phyloP scores from a whole-genome alignment of 1,140 invertebrate genomes.

The Drosophila eugracilis region DNA sequence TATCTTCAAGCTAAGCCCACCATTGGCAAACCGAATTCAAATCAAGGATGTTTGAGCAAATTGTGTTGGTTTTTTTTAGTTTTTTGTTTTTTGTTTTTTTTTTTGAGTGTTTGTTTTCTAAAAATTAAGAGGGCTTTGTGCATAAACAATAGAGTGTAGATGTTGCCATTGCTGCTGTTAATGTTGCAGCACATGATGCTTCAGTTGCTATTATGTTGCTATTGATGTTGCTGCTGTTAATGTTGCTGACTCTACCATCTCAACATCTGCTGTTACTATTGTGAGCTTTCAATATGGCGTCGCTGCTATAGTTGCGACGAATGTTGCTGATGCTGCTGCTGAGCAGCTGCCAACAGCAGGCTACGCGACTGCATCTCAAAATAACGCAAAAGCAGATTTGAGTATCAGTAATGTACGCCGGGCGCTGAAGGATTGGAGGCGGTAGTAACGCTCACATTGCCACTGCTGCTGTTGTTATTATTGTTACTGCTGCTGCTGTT shows the following conservation, averaged over 20 bases:
- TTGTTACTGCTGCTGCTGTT: slow-evolving; percentile 36
- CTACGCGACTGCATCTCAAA: slow-evolving; percentile 82
- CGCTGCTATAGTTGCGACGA: slow-evolving; percentile 53
- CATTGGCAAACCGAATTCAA: slow-evolving; percentile 45
- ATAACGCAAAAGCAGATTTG: slow-evolving; percentile 82
- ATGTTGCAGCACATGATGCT: slow-evolving; percentile 18
- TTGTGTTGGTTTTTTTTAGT: slow-evolving; percentile 46
- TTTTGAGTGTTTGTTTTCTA: slow-evolving; percentile 10
- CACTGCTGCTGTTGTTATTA: slow-evolving; percentile 30
- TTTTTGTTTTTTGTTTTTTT: not conserved
- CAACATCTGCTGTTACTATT: slow-evolving; percentile 28
- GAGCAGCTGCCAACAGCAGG: slow-evolving; percentile 66
- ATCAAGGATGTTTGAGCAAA: slow-evolving; percentile 75
- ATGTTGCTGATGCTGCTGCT: slow-evolving; percentile 54
- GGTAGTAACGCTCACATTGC: slow-evolving; percentile 28
- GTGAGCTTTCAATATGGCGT: slow-evolving; percentile 38
- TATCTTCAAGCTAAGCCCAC: slow-evolving; percentile 43
- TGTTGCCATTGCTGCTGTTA: slow-evolving; percentile 17
- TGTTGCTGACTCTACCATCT: not conserved
- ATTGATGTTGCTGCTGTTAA: slow-evolving; percentile 27
- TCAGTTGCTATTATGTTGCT: not conserved
- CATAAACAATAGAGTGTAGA: slow-evolving; percentile 39
- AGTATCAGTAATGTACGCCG: slow-evolving; percentile 84
- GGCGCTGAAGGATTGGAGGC: slow-evolving; percentile 66
- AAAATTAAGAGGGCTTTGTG: slow-evolving; percentile 23